These are phyloP conservation scores for Aquila chrysaetos DNA, from an alignment of 2,797 vertebrate species.

Conservation along the genomic window DNA sequence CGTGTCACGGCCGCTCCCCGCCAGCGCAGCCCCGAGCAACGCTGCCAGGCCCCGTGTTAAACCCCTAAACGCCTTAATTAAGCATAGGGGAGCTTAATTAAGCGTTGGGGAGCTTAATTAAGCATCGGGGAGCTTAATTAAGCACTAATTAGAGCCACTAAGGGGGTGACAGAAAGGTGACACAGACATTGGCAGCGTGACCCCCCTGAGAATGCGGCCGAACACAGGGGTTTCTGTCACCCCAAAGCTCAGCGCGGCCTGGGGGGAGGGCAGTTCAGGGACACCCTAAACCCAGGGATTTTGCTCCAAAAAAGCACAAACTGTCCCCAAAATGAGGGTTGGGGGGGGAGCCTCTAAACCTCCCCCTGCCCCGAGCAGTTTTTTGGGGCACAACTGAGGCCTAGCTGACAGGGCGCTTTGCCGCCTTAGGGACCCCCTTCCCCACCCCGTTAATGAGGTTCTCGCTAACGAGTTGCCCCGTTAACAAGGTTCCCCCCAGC, in stretches of 20 bases:
- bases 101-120: neutral
- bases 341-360: neutral
- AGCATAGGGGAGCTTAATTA: neutral
- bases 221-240: too few species aligned
- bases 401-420: neutral
- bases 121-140: neutral
- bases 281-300: neutral
- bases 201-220: neutral
- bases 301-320: neutral
- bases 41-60: neutral
- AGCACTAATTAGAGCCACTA: neutral
- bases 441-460: neutral
- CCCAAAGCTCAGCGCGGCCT: neutral
- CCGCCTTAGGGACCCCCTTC: neutral
- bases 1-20: neutral
- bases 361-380: fast-evolving
- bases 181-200: fast-evolving
- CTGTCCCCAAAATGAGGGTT: neutral
- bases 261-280: neutral
- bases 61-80: neutral
- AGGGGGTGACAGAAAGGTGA: neutral
- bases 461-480: neutral
- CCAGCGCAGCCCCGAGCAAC: neutral
- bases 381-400: neutral
- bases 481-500: neutral